Evolutionary conservation across 2,113 vertebrate species (phyloP).

Genomic region (Dasyprocta punctata): DNA sequence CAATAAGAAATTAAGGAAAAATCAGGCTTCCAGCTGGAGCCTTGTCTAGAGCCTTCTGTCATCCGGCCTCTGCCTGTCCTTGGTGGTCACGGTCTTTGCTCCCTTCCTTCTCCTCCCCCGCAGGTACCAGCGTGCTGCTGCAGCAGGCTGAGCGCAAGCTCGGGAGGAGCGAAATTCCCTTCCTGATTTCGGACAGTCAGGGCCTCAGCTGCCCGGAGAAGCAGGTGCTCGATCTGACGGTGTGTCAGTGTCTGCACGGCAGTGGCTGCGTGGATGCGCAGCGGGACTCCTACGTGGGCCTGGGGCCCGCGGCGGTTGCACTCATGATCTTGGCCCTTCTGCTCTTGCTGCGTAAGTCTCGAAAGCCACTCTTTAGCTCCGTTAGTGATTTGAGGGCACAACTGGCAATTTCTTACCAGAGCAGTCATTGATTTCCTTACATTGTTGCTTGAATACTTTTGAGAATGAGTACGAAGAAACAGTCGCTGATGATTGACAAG

Average conservation of each 20-base stretch:
- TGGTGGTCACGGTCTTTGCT: background rate
- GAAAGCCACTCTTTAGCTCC: background rate
- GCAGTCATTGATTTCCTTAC: background rate
- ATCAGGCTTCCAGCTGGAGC: background rate
- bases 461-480: background rate
- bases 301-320: slow-evolving; percentile 82
- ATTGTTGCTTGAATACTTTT: background rate
- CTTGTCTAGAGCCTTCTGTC: background rate
- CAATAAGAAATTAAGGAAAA: background rate
- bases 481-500: background rate
- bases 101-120: background rate
- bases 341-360: slow-evolving; percentile 87
- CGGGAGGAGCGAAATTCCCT: slow-evolving; percentile 75
- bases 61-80: background rate
- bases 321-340: slow-evolving; percentile 87
- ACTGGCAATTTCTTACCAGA: background rate
- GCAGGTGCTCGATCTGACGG: slow-evolving; percentile 80
- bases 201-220: slow-evolving; percentile 83
- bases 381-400: background rate
- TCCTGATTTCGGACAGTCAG: slow-evolving; percentile 85
- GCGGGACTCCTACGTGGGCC: background rate
- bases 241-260: slow-evolving; percentile 79
- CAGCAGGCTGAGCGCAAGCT: slow-evolving; percentile 63
- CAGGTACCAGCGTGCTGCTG: slow-evolving; percentile 85
- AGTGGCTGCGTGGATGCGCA: slow-evolving; percentile 48